These are phyloP conservation scores for Aphelenchoides bicaudatus DNA, from an alignment of 2,888 invertebrate species.

Conservation along the genomic window DNA sequence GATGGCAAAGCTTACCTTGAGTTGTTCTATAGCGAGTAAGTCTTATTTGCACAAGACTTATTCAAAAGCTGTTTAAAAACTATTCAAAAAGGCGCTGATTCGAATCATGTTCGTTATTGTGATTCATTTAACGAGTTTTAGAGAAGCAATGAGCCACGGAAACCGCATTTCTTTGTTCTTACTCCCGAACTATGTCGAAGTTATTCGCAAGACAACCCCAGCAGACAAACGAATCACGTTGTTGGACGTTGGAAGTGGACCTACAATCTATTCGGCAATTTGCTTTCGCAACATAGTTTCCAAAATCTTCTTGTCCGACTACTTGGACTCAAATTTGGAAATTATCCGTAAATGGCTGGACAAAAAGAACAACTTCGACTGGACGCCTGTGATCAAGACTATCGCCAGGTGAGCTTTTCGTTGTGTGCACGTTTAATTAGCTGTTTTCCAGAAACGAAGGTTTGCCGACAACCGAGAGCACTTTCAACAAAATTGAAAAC, in stretches of 20 bases:
- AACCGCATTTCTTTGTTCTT: slow-evolving; percentile 53
- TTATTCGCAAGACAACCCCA: slow-evolving; percentile 32
- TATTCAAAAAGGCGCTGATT: neutral
- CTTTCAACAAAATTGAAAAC: slow-evolving; percentile 34
- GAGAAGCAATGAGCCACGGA: slow-evolving; percentile 49
- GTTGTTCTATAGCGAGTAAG: slow-evolving; percentile 54
- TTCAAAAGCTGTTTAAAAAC: slow-evolving; percentile 15
- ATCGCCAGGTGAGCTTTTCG: slow-evolving; percentile 37
- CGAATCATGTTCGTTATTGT: slow-evolving; percentile 20
- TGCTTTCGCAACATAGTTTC: slow-evolving; percentile 52
- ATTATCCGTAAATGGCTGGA: slow-evolving; percentile 38
- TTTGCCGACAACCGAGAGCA: slow-evolving; percentile 25
- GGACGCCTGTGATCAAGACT: slow-evolving; percentile 45
- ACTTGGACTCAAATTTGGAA: slow-evolving; percentile 43
- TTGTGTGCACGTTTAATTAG: slow-evolving; percentile 6
- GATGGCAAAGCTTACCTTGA: slow-evolving; percentile 53
- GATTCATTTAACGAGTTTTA: slow-evolving; percentile 21
- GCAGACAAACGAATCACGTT: slow-evolving; percentile 38
- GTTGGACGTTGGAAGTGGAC: slow-evolving; percentile 49
- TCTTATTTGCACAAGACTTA: too few species aligned
- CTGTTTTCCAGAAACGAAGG: slow-evolving; percentile 32
- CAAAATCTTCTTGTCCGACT: slow-evolving; percentile 48
- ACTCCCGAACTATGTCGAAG: slow-evolving; percentile 52
- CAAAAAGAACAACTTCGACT: slow-evolving; percentile 35
- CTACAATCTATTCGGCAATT: slow-evolving; percentile 53